Evolutionary conservation across 2,888 invertebrate species (phyloP).

Genomic region (Temnothorax unifasciatus): DNA sequence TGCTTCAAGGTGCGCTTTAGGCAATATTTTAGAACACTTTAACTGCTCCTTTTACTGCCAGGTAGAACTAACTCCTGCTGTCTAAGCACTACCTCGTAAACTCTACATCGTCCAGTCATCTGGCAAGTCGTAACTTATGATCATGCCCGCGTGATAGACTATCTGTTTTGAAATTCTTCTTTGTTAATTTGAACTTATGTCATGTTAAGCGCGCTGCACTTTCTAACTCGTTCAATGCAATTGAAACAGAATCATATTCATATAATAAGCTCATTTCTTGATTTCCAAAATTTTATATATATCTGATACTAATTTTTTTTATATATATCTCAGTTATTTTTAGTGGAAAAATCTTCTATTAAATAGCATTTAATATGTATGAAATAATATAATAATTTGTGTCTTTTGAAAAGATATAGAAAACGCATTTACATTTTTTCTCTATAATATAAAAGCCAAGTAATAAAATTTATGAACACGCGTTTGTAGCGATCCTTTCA

Average conservation of each 20-base stretch:
- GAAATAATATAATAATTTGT: not conserved
- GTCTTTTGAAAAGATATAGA: not conserved
- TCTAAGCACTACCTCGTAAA: slow-evolving; percentile 68
- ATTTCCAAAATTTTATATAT: not conserved
- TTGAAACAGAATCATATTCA: not conserved
- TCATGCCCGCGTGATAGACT: slow-evolving; percentile 52
- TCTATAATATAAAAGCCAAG: not conserved
- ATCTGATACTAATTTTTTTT: not conserved
- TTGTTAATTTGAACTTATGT: slow-evolving; percentile 68
- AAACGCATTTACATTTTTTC: not conserved
- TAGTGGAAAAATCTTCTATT: not conserved
- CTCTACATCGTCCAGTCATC: slow-evolving; percentile 63
- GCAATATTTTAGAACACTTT: slow-evolving; percentile 69
- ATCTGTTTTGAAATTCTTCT: slow-evolving; percentile 66
- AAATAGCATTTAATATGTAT: not conserved
- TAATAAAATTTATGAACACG: not conserved
- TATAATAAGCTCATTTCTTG: not conserved
- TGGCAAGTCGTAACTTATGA: slow-evolving; percentile 71
- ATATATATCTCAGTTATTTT: not conserved
- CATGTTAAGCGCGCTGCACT: slow-evolving; percentile 36
- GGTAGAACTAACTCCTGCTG: slow-evolving; percentile 69
- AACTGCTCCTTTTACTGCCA: slow-evolving; percentile 69
- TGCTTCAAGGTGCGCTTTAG: slow-evolving; percentile 52
- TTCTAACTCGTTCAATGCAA: not conserved
- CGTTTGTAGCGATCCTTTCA: slow-evolving; percentile 4